Percentiles rank a stretch among this genome's conserved stretches.
Conservation (phyloP, 1,140 invertebrate genomes). For the Heliconius eleuchia region DNA sequence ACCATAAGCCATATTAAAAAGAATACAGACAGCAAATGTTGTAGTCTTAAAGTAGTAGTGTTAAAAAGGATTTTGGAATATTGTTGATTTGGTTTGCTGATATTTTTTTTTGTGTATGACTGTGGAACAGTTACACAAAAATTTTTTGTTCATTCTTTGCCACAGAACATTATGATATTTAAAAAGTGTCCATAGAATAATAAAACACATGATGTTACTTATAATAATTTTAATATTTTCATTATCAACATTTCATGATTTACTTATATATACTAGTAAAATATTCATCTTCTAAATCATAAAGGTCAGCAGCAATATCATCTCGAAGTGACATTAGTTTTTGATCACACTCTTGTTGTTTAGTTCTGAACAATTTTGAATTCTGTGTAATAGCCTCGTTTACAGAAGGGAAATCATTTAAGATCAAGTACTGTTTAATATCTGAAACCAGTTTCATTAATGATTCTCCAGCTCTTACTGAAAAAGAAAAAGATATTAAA, state of each 20-base stretch:
- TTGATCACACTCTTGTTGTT: constrained; percentile 95
- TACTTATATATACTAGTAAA: constrained; percentile 97
- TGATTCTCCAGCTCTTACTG: constrained; percentile 95
- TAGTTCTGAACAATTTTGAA: constrained; percentile 92
- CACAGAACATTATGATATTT: not conserved
- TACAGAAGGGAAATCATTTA: constrained; percentile 98
- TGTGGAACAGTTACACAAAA: too few relatives aligned
- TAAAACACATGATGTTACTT: not conserved
- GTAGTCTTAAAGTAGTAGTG: too few relatives aligned
- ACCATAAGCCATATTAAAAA: too few relatives aligned
- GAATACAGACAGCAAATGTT: too few relatives aligned
- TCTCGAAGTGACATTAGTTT: constrained; percentile 95
- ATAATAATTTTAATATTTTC: not conserved
- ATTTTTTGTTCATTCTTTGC: too few relatives aligned
- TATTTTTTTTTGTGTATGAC: too few relatives aligned
- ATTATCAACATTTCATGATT: constrained; percentile 28
- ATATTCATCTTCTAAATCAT: constrained; percentile 98
- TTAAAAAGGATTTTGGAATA: too few relatives aligned
- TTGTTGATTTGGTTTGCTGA: too few relatives aligned
- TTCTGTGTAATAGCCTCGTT: constrained; percentile 97
- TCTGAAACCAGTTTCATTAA: constrained; percentile 98
- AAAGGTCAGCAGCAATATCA: constrained; percentile 96
- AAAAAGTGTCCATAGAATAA: not conserved
- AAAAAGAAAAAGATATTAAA: constrained; percentile 11
- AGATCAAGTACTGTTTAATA: constrained; percentile 97